Evolutionary conservation across 1,140 invertebrate genomes (phyloP), one percentile per base, ranked within the genome.

Genomic region (Coptotermes formosanus): DNA sequence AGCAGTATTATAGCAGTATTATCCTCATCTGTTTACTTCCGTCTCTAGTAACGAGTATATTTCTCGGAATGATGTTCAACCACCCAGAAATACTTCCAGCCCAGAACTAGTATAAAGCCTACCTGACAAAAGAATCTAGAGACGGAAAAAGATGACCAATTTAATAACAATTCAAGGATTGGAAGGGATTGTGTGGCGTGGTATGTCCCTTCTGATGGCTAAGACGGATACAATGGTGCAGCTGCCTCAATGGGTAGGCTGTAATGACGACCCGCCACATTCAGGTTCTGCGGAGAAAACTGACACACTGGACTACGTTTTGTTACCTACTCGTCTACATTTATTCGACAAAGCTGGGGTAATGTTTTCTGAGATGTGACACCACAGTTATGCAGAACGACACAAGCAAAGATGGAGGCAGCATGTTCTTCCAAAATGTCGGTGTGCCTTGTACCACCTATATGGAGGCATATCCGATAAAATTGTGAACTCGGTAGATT

Each of bases 111-210:
- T 14, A 75, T 30, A 30, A 7, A 75, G 64, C 4, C 0, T 9
- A 16, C 64, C 64, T 75, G 64, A 75, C 64, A 75, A 75, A 75
- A 16, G 64, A 75, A 75, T 75, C 64, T 25, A 75, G 64, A 75
- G 64, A n/a, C 30, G 64, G 64, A 75, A 75, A 75, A 23, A 75
- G 64, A 75, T 75, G 64, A 75, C 30, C 25, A 75, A n/a, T 75
- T 75, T 75, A 75, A 75, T 75, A 75, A 75, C n/a, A 30, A 75
- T 25, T 64, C 59, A 64, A 64, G 59, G 64, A 75, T 75, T 4
- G 64, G n/a, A 75, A 75, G n/a, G 64, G 64, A 75, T 30, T 75
- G 64, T 75, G 64, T 75, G 59, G 64, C 30, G 64, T 75, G 59
- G 59, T 75, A 30, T 75, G 25, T 14, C 64, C 64, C 30, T 75